These are phyloP conservation scores for Nibea albiflora DNA, from an alignment of 2,113 vertebrate genomes.

Conservation along the genomic window DNA sequence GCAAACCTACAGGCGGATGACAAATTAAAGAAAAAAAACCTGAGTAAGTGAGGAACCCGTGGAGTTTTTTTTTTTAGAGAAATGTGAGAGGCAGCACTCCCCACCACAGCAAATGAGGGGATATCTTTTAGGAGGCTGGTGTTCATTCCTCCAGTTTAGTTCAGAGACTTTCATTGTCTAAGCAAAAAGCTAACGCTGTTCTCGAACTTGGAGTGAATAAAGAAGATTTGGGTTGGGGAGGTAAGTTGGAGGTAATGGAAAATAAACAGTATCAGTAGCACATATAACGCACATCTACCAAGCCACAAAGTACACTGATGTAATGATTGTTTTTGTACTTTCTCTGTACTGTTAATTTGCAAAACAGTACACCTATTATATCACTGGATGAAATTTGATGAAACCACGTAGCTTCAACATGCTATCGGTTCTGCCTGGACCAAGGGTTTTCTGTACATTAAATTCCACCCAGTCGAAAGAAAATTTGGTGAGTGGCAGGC, in stretches of 20 bases:
- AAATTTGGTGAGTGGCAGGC: not conserved
- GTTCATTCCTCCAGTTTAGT: too few relatives aligned
- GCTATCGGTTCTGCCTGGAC: not conserved
- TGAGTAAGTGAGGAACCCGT: not conserved
- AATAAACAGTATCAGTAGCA: not conserved
- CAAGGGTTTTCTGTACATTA: not conserved
- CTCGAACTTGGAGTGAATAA: too few relatives aligned
- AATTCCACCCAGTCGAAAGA: not conserved
- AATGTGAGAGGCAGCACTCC: not conserved
- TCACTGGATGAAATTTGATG: not conserved
- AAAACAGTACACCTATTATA: not conserved
- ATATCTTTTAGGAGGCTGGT: not conserved
- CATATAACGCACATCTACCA: not conserved
- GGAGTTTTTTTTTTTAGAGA: not conserved
- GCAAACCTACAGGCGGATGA: not conserved
- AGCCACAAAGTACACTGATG: not conserved
- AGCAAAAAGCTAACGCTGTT: too few relatives aligned
- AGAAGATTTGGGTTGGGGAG: too few relatives aligned
- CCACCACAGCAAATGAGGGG: not conserved
- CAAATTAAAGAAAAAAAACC: not conserved
- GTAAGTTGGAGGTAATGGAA: too few relatives aligned
- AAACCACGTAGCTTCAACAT: not conserved
- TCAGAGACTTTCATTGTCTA: too few relatives aligned
- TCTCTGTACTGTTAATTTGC: not conserved
- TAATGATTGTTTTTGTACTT: too few relatives aligned